phyloP scores from a whole-genome alignment of 1,140 invertebrate genomes.

The Lepidurus apus region DNA sequence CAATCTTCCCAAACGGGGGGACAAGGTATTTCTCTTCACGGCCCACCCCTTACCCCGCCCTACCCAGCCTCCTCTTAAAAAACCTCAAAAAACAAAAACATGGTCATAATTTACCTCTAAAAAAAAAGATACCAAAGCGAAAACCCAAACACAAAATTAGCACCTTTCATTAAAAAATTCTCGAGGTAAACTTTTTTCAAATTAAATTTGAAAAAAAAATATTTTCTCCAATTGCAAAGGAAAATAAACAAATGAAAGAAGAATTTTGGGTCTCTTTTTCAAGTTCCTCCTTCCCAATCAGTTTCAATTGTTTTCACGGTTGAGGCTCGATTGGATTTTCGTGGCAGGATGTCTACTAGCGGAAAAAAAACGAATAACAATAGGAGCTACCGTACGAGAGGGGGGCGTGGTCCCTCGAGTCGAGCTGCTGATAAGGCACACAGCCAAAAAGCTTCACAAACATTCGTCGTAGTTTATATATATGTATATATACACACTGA shows the following conservation, averaged over 20 bases:
- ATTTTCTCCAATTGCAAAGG: background rate
- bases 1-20: too few relatives aligned
- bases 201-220: too few relatives aligned
- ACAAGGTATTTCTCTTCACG: too few relatives aligned
- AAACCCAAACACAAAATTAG: too few relatives aligned
- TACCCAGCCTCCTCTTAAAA: too few relatives aligned
- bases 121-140: too few relatives aligned
- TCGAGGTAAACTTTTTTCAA: too few relatives aligned
- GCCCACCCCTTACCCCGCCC: too few relatives aligned
- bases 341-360: background rate
- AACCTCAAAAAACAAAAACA: too few relatives aligned
- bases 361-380: conserved; percentile 9
- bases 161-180: too few relatives aligned
- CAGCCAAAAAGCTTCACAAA: background rate
- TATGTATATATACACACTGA: background rate
- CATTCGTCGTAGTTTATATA: background rate
- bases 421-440: background rate
- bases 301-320: conserved; percentile 18
- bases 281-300: background rate
- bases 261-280: background rate
- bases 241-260: background rate
- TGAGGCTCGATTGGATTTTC: background rate
- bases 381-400: background rate
- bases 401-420: conserved; percentile 6
- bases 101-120: too few relatives aligned